Evolutionary conservation across 2,888 invertebrate genomes (phyloP).

Genomic region (Hoplodrina blanda): DNA sequence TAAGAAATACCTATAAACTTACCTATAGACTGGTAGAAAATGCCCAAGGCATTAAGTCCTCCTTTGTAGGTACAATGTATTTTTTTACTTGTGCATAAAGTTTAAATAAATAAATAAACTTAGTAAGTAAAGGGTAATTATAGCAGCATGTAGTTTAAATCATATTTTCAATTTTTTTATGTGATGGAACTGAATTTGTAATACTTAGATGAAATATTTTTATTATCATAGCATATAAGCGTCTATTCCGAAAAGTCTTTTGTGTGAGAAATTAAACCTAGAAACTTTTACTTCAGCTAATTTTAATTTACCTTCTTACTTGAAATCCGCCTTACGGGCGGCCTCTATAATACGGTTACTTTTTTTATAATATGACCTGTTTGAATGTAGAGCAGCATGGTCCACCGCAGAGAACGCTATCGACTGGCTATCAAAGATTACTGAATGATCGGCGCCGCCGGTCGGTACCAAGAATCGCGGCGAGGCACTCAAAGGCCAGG

Average conservation of each 20-base stretch:
- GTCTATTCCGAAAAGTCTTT: background rate
- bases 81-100: too few species aligned
- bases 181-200: too few species aligned
- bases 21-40: too few species aligned
- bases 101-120: too few species aligned
- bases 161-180: too few species aligned
- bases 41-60: too few species aligned
- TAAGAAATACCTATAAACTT: too few species aligned
- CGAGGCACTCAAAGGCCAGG: conserved; percentile 82
- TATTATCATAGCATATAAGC: background rate
- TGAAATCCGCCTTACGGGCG: conserved; percentile 18
- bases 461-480: conserved; percentile 83
- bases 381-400: conserved; percentile 56
- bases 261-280: background rate
- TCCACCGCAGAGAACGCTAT: conserved; percentile 64
- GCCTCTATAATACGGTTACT: conserved; percentile 26
- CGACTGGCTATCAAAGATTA: conserved; percentile 77
- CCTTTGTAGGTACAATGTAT: too few species aligned
- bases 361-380: conserved; percentile 42
- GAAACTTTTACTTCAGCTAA: background rate
- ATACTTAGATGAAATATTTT: background rate
- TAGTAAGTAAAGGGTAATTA: too few species aligned
- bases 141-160: background rate
- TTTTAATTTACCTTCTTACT: background rate
- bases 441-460: conserved; percentile 79